Conservation (phyloP, 2,797 vertebrate species). For the Steatocranus sp. region DNA sequence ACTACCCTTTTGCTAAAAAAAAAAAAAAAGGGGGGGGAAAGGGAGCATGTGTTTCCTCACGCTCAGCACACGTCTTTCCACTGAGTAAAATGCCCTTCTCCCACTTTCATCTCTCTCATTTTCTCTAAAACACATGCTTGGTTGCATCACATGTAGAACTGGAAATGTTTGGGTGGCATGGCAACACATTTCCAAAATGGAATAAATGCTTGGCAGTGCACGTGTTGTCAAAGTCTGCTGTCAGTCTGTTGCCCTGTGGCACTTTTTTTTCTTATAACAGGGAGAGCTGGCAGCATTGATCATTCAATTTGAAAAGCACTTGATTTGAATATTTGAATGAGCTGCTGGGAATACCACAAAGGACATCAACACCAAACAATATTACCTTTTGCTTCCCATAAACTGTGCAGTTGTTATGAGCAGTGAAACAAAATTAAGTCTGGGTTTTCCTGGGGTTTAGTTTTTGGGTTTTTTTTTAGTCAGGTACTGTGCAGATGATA, state of each 20-base stretch:
- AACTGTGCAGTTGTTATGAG: constrained; percentile 35
- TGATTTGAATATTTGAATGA: constrained; percentile 42
- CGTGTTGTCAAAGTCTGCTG: constrained; percentile 19
- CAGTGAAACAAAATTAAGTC: constrained; percentile 1
- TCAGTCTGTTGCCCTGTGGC: constrained; percentile 16
- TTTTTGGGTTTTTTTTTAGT: constrained; percentile 39
- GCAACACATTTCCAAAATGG: constrained; percentile 55
- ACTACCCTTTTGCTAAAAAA: constrained; percentile 9
- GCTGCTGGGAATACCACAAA: constrained; percentile 27
- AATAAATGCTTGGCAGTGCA: constrained; percentile 42
- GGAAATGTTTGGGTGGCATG: constrained; percentile 48
- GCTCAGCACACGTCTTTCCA: constrained; percentile 56
- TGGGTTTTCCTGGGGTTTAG: constrained; percentile 29
- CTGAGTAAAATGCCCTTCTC: constrained; percentile 28
- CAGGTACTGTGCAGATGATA: constrained; percentile 25
- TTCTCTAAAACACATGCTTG: constrained; percentile 1
- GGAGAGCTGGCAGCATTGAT: constrained; percentile 19
- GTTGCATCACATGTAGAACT: not conserved
- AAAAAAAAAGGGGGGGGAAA: constrained; percentile 38
- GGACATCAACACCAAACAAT: constrained; percentile 49
- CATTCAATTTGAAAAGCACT: constrained; percentile 40
- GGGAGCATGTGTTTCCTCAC: constrained; percentile 59
- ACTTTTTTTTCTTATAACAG: constrained; percentile 36
- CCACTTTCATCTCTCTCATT: constrained; percentile 33
- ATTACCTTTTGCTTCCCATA: constrained; percentile 58